phyloP scores from a whole-genome alignment of 2,113 vertebrate species.

The Varanus komodoensis region DNA sequence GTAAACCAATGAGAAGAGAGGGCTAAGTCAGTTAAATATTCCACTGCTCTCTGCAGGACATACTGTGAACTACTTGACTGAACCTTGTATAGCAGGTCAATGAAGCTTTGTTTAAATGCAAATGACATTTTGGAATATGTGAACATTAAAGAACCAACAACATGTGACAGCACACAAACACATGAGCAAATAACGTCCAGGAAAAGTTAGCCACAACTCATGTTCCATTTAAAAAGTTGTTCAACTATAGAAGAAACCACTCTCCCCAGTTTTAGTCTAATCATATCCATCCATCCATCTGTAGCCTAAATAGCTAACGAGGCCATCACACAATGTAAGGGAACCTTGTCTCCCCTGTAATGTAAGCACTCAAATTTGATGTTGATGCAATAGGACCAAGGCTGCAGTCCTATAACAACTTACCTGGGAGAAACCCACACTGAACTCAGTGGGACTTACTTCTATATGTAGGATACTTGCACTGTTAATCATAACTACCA shows the following conservation, averaged over 20 bases:
- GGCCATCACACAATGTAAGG: not conserved
- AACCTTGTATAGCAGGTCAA: no score
- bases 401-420: not conserved
- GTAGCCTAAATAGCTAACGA: not conserved
- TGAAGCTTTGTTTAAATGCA: not conserved
- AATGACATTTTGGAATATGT: not conserved
- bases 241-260: not conserved
- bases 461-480: no score
- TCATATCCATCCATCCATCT: no score
- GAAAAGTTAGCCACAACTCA: not conserved
- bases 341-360: not conserved
- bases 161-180: no score
- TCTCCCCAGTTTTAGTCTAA: not conserved
- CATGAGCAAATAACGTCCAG: not conserved
- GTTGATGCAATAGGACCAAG: not conserved
- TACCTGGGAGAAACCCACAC: not conserved
- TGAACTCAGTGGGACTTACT: no score
- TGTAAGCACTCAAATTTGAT: not conserved
- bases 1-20: not conserved
- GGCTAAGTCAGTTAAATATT: not conserved
- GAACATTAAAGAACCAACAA: not conserved
- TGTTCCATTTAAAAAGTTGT: not conserved
- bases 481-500: not conserved
- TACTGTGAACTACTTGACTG: not conserved
- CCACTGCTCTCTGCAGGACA: slow-evolving; percentile 4